These are phyloP conservation scores for Ormia ochracea DNA, from an alignment of 2,888 invertebrate genomes.

Conservation along the genomic window DNA sequence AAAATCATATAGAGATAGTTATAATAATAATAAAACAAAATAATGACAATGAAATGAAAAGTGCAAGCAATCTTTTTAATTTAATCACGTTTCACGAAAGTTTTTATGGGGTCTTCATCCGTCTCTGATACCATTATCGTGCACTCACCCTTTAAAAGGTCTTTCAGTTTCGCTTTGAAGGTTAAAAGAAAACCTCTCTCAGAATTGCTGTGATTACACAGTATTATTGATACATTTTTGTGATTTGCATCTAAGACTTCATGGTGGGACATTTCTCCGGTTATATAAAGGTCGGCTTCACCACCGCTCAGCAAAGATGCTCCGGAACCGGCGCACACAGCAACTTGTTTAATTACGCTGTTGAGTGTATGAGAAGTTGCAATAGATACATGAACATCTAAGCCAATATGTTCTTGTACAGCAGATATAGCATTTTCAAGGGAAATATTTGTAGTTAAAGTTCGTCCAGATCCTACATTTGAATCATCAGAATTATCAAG, in stretches of 20 bases:
- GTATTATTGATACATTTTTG: conserved; percentile 86
- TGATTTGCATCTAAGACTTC: conserved; percentile 92
- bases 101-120: conserved; percentile 87
- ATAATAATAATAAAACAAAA: conserved; percentile 36
- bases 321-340: conserved; percentile 94
- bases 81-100: conserved; percentile 71
- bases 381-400: conserved; percentile 85
- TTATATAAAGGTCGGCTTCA: conserved; percentile 88
- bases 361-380: conserved; percentile 77
- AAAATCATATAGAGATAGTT: conserved; percentile 17
- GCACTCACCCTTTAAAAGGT: conserved; percentile 74
- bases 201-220: conserved; percentile 95
- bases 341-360: conserved; percentile 81
- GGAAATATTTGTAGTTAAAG: conserved; percentile 79
- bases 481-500: conserved; percentile 15
- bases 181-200: conserved; percentile 89
- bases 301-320: conserved; percentile 84
- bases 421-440: conserved; percentile 81
- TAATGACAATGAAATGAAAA: conserved; percentile 33
- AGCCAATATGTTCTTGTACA: conserved; percentile 82
- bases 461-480: conserved; percentile 80
- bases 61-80: conserved; percentile 14
- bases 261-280: conserved; percentile 97
- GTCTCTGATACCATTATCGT: conserved; percentile 83
- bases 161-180: conserved; percentile 78